Percentiles rank a stretch among this genome's conserved stretches.
Evolutionary conservation across 2,888 invertebrate genomes (phyloP).

Genomic region (Willowsia nigromaculata): DNA sequence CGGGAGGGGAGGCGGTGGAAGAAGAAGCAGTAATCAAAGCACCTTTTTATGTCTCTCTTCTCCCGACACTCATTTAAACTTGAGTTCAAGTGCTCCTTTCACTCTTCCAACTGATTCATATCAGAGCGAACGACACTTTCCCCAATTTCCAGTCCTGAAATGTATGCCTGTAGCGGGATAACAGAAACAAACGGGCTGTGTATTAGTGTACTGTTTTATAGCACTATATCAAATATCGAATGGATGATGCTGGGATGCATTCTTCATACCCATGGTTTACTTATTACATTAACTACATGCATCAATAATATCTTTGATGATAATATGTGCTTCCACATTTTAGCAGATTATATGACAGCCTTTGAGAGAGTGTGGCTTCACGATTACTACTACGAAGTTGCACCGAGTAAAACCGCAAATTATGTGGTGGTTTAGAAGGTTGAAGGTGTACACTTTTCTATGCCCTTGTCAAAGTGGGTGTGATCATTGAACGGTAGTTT

Average conservation of each 20-base stretch:
- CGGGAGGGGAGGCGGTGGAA: not conserved
- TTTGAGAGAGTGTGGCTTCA: too few relatives aligned
- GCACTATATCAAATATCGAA: not conserved
- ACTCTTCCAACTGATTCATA: slow-evolving; percentile 7
- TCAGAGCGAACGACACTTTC: not conserved
- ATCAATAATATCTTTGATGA: too few relatives aligned
- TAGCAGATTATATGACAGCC: too few relatives aligned
- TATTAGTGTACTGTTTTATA: not conserved
- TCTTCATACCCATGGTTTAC: too few relatives aligned
- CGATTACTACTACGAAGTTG: too few relatives aligned
- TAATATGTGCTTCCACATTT: too few relatives aligned
- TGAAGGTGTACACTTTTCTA: too few relatives aligned
- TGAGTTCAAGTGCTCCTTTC: slow-evolving; percentile 40
- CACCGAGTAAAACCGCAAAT: too few relatives aligned
- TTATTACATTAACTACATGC: too few relatives aligned
- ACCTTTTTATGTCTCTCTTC: slow-evolving; percentile 21
- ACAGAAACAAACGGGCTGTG: not conserved
- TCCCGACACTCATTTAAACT: slow-evolving; percentile 49
- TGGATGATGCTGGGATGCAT: too few relatives aligned
- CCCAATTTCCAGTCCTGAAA: not conserved
- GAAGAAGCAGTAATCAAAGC: slow-evolving; percentile 27
- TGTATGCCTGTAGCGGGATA: not conserved
- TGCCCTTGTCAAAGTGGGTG: not conserved
- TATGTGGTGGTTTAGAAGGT: too few relatives aligned
- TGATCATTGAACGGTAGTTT: not conserved